Conservation (phyloP, 1,140 invertebrate genomes). For the Lethrus apterus region DNA sequence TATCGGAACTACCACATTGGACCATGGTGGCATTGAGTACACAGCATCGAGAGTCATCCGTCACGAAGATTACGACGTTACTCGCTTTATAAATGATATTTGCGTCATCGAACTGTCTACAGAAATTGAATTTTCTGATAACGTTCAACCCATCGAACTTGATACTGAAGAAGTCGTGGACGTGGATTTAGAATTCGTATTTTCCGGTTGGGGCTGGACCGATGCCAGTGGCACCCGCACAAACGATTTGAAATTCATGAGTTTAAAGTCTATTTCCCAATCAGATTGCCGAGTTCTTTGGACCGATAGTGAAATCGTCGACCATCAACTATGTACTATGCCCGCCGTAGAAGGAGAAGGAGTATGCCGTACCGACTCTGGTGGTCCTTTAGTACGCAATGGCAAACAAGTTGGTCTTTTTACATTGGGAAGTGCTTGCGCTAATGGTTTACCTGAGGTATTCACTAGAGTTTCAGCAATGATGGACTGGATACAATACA, state of each 20-base stretch:
- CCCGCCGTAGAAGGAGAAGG: conserved; percentile 21
- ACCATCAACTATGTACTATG: no score
- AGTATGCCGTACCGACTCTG: conserved; percentile 36
- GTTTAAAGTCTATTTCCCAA: neutral
- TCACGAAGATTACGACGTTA: neutral
- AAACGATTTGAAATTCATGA: no score
- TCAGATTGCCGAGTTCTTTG: neutral
- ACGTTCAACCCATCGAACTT: neutral
- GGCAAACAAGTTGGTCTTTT: conserved; percentile 40
- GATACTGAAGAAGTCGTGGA: neutral
- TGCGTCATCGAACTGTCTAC: neutral
- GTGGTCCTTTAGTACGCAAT: conserved; percentile 33
- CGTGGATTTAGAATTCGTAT: neutral
- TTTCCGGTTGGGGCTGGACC: neutral
- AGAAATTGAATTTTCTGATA: neutral
- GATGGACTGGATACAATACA: no score
- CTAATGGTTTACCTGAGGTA: conserved; percentile 52
- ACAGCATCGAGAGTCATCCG: neutral
- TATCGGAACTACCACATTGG: no score
- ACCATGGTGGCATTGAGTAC: neutral
- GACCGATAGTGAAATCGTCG: neutral
- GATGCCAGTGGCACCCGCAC: no score
- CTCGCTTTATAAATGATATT: neutral
- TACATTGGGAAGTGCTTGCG: conserved; percentile 46
- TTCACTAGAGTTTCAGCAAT: conserved; percentile 57